phyloP scores from a whole-genome alignment of 2,888 invertebrate species.

The Lepeophtheirus nordmannii region DNA sequence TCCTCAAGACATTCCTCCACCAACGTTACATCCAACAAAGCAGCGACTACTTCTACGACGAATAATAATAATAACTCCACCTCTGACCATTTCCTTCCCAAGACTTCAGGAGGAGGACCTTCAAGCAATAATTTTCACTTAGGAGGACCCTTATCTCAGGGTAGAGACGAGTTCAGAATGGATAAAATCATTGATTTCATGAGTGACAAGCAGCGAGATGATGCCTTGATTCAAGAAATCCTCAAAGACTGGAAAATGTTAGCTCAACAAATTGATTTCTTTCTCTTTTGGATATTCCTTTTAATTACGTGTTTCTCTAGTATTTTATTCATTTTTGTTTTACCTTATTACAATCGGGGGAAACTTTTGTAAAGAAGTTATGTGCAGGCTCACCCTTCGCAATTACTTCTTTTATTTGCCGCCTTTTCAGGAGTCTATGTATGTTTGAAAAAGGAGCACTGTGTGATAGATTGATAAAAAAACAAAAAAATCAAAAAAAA shows the following conservation, averaged over 20 bases:
- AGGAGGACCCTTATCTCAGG: neutral
- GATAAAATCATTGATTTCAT: conserved; percentile 36
- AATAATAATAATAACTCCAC: neutral
- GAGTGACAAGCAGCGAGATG: conserved; percentile 37
- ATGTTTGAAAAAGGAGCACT: too few species aligned
- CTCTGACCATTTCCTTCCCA: neutral
- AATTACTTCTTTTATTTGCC: too few species aligned
- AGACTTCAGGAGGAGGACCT: neutral
- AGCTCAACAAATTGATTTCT: conserved; percentile 40
- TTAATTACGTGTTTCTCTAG: conserved; percentile 39
- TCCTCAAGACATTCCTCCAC: neutral
- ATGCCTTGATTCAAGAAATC: conserved; percentile 34
- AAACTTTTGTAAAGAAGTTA: conserved; percentile 8
- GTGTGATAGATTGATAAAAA: too few species aligned
- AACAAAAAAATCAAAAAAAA: too few species aligned
- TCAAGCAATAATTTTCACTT: neutral
- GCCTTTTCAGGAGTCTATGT: too few species aligned
- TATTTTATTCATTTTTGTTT: conserved; percentile 38
- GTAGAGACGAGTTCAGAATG: neutral
- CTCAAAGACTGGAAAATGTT: conserved; percentile 42
- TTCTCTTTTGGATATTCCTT: conserved; percentile 42
- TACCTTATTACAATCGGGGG: conserved; percentile 34
- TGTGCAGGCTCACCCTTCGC: too few species aligned
- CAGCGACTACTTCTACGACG: too few species aligned
- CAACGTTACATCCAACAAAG: neutral